Conservation (phyloP, 2,113 vertebrate genomes). For the Zootoca vivipara region DNA sequence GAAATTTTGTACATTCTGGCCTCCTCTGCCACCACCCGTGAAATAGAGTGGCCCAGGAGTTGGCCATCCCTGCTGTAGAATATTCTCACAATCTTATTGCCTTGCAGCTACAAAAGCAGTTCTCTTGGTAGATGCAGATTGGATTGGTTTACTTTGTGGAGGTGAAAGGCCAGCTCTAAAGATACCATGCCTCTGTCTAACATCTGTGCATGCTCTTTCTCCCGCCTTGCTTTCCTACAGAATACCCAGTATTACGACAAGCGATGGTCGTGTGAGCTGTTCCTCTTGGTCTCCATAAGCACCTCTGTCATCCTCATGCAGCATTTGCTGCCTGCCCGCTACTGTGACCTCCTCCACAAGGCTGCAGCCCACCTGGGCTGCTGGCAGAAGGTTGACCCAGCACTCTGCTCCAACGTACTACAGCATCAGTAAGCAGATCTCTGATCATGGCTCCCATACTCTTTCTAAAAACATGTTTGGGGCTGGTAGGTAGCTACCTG, state of each 20-base stretch:
- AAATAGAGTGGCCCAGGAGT: neutral
- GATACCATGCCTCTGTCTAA: neutral
- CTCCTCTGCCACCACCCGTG: neutral
- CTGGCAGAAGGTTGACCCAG: conserved; percentile 98
- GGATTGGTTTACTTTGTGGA: neutral
- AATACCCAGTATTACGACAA: conserved; percentile 99
- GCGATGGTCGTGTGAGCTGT: conserved; percentile 97
- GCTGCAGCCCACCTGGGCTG: conserved; percentile 96
- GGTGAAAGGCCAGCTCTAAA: fast-evolving
- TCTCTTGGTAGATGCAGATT: no score
- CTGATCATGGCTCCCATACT: neutral
- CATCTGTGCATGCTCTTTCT: fast-evolving
- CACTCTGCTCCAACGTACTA: conserved; percentile 95
- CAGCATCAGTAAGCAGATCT: conserved; percentile 90
- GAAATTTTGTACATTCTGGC: neutral
- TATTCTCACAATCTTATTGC: neutral
- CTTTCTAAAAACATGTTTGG: neutral
- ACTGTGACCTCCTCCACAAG: conserved; percentile 96
- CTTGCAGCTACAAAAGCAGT: neutral
- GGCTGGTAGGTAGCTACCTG: no score
- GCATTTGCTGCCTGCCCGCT: conserved; percentile 91
- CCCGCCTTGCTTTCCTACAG: conserved; percentile 65
- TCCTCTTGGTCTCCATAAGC: conserved; percentile 95
- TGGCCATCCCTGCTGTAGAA: neutral
- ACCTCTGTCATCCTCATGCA: conserved; percentile 96